Evolutionary conservation across 2,888 invertebrate genomes (phyloP).

Genomic region (Drosophila robusta): DNA sequence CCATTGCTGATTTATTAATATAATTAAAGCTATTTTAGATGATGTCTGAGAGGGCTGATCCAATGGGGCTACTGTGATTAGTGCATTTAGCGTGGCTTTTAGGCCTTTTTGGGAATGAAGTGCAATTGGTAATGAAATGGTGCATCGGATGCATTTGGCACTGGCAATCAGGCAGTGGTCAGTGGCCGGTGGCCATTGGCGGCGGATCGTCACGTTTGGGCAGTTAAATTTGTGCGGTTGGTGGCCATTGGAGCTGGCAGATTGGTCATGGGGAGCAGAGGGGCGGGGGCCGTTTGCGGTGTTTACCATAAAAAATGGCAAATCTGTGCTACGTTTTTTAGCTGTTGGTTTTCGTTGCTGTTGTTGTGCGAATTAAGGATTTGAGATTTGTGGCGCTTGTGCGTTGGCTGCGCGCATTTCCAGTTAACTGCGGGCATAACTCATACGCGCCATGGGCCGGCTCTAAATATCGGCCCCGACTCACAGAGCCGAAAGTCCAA

Average conservation of each 20-base stretch:
- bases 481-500: conserved; percentile 52
- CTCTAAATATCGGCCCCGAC: conserved; percentile 35
- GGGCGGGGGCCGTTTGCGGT: conserved; percentile 25
- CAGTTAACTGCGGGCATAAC: conserved; percentile 73
- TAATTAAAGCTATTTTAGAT: conserved; percentile 1
- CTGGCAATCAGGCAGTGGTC: background rate
- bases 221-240: conserved; percentile 66
- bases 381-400: conserved; percentile 41
- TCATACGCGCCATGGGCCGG: conserved; percentile 72
- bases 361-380: conserved; percentile 46
- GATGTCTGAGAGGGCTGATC: background rate
- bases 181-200: conserved; percentile 33
- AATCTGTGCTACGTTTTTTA: conserved; percentile 74
- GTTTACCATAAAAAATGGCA: conserved; percentile 80
- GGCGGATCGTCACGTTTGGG: conserved; percentile 67
- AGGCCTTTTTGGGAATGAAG: conserved; percentile 6
- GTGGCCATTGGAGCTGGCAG: conserved; percentile 51
- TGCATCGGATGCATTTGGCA: conserved; percentile 38
- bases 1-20: too few relatives aligned
- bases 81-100: conserved; percentile 31
- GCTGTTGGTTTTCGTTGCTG: background rate
- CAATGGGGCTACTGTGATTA: conserved; percentile 13
- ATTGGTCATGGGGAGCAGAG: conserved; percentile 22
- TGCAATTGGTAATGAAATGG: conserved; percentile 23
- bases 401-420: conserved; percentile 44